Conservation (phyloP, 2,888 invertebrate genomes). For the Lydus trimaculatus region DNA sequence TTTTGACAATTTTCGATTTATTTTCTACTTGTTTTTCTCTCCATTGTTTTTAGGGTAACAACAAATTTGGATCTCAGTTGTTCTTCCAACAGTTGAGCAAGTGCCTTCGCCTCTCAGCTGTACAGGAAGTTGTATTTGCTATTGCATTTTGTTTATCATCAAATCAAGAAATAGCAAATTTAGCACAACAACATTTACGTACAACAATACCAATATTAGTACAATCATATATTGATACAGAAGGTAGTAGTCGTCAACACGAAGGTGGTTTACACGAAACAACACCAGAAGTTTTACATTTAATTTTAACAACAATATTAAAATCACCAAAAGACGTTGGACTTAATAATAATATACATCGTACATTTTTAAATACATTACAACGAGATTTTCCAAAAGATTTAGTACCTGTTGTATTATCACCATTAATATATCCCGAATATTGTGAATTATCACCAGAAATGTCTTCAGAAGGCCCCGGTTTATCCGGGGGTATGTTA, state of each 20-base stretch:
- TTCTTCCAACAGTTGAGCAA: slow-evolving; percentile 86
- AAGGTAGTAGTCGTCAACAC: slow-evolving; percentile 72
- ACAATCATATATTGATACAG: slow-evolving; percentile 85
- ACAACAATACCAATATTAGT: slow-evolving; percentile 85
- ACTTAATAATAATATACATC: slow-evolving; percentile 76
- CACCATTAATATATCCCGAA: slow-evolving; percentile 86
- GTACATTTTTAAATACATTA: slow-evolving; percentile 81
- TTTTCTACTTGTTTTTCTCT: not conserved
- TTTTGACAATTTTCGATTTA: slow-evolving; percentile 5
- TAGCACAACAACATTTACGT: slow-evolving; percentile 81
- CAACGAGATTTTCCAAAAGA: slow-evolving; percentile 89
- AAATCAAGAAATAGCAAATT: slow-evolving; percentile 75
- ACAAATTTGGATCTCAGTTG: slow-evolving; percentile 81
- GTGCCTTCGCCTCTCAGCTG: slow-evolving; percentile 83
- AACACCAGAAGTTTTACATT: slow-evolving; percentile 87
- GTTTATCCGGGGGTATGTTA: slow-evolving; percentile 64
- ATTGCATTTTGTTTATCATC: slow-evolving; percentile 84
- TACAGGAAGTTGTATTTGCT: slow-evolving; percentile 92
- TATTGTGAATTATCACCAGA: slow-evolving; percentile 72
- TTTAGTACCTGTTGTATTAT: slow-evolving; percentile 87
- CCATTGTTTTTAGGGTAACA: slow-evolving; percentile 67
- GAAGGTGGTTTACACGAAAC: slow-evolving; percentile 90
- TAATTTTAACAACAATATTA: slow-evolving; percentile 72
- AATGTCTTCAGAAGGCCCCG: slow-evolving; percentile 70
- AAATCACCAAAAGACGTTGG: slow-evolving; percentile 70